Conservation (phyloP, 2,797 vertebrate genomes). For the Pangasius larnaudii region DNA sequence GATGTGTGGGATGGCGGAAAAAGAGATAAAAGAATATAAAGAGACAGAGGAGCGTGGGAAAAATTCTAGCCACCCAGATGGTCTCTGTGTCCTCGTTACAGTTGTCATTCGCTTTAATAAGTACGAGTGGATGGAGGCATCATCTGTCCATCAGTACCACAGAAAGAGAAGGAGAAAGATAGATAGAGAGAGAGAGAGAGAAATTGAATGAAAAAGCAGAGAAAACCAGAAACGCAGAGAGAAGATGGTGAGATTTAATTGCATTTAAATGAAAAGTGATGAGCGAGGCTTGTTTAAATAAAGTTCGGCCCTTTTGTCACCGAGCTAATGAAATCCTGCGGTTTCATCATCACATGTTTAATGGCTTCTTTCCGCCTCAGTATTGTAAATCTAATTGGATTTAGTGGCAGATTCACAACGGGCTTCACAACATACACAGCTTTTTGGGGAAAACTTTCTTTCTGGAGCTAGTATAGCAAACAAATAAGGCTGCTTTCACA, state of each 20-base stretch:
- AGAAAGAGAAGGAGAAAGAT: neutral
- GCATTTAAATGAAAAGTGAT: neutral
- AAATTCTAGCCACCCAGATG: conserved; percentile 11
- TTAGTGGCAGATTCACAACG: neutral
- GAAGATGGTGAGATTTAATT: neutral
- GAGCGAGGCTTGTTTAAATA: conserved; percentile 6
- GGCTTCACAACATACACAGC: neutral
- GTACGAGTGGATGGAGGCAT: neutral
- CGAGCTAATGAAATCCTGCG: neutral
- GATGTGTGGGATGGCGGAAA: conserved; percentile 4
- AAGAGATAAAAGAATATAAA: conserved; percentile 1
- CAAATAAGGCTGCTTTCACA: neutral
- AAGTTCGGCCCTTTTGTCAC: conserved; percentile 18
- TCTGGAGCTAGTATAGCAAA: too few relatives aligned
- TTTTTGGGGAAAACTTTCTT: neutral
- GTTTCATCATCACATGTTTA: conserved; percentile 21
- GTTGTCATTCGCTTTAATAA: neutral
- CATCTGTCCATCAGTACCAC: conserved; percentile 19
- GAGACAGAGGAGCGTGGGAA: neutral
- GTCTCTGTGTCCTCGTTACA: neutral
- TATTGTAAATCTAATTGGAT: conserved; percentile 21
- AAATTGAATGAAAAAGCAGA: neutral
- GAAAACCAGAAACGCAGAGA: neutral
- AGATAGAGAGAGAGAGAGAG: neutral
- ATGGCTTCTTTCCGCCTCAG: conserved; percentile 25